Base-by-base conservation (phyloP, 2,888 invertebrate species). In the Germaria angustata region DNA sequence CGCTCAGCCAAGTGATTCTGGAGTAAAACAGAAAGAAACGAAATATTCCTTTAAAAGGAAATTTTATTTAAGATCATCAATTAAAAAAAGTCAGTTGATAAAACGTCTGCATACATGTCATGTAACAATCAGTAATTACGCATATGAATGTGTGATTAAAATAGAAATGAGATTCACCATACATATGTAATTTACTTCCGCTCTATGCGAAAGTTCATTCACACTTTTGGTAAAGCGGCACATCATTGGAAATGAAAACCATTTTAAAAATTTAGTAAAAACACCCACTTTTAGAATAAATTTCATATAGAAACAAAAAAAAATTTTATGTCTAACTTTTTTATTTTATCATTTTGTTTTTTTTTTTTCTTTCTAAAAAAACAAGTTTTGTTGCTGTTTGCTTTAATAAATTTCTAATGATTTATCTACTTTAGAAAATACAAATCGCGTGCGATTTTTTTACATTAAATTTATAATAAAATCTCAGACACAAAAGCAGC, bases 361-460 rank as follows among this genome's bases (percentile, higher is more conserved):
- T 53, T 15, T 11, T 0, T 5, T 22, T 28, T 22, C 7, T 51
- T 22, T 66, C 39, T 17, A 24, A 17, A 17, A 41, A 72, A 72
- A 61, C 51, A 9, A n/a, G 53, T 63, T 73, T 32, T 51, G 20
- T 17, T 41, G 20, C 20, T 28, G 28, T 6, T 28, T 28, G n/a
- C n/a, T 28, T 28, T 20, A 41, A 55, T n/a, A 69, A 44, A 36
- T 66, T 72, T 66, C 53, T 53, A 73, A 41, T 61, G 39, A 73
- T 73, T 80, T 80, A 73, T 80, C 20, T 73, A 32, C 24, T 55
- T 46, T 24, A 71, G 17, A 49, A 63, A 39, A 39, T 17, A 55
- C 11, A 59, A 46, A 36, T 80, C 72, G 79, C 79, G 73, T 80
- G 79, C 72, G 61, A 80, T 44, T 53, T 73, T 53, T 46, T 24